These are phyloP conservation scores for Carcharodon carcharias DNA, from an alignment of 2,797 vertebrate genomes.

Conservation along the genomic window DNA sequence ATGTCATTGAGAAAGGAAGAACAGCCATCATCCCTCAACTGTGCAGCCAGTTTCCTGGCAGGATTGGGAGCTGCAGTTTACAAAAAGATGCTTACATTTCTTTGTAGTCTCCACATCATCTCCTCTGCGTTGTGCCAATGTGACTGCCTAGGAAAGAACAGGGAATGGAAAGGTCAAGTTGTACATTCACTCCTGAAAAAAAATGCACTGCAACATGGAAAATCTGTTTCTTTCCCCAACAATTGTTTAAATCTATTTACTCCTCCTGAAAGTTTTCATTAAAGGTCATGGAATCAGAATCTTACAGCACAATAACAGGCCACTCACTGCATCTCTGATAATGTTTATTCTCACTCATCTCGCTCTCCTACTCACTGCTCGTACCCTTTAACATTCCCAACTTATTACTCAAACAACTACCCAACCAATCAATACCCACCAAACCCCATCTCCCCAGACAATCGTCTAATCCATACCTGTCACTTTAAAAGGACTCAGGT, in stretches of 20 bases:
- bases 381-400: background rate
- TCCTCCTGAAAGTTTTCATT: background rate
- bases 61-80: background rate
- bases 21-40: background rate
- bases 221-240: background rate
- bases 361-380: too few species aligned
- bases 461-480: too few species aligned
- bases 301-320: background rate
- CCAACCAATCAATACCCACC: background rate
- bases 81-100: background rate
- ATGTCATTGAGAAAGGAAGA: background rate
- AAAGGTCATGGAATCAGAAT: background rate
- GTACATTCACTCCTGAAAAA: background rate
- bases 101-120: conserved; percentile 31
- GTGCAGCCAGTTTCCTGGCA: background rate
- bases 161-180: background rate
- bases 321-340: background rate
- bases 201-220: background rate
- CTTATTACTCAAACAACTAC: background rate
- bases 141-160: background rate
- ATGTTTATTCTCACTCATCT: background rate
- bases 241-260: background rate
- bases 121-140: conserved; percentile 23
- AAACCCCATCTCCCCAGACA: background rate
- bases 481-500: too few species aligned